These are phyloP conservation scores for Acinonyx jubatus DNA, from an alignment of 2,113 vertebrate genomes.

Conservation along the genomic window DNA sequence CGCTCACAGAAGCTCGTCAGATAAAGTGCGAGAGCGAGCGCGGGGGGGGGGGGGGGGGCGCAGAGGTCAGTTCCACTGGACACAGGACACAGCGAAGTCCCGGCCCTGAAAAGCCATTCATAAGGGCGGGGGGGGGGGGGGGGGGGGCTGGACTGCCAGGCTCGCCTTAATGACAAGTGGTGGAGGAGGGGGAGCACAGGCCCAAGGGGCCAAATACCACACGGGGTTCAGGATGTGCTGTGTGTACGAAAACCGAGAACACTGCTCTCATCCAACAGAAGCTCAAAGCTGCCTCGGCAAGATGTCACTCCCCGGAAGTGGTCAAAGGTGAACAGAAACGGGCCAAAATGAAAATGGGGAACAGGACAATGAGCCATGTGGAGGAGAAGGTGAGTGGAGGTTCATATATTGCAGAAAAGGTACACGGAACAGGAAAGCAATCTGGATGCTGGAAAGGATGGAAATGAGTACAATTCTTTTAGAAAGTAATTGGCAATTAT, in stretches of 20 bases:
- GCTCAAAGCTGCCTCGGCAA: background rate
- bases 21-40: background rate
- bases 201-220: background rate
- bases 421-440: too few species aligned
- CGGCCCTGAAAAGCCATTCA: background rate
- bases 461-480: background rate
- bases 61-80: background rate
- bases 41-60: too few species aligned
- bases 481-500: background rate
- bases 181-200: background rate
- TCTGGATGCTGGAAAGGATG: background rate
- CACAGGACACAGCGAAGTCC: background rate
- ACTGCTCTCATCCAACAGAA: background rate
- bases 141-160: background rate
- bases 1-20: background rate
- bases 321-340: background rate
- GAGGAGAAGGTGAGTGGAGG: background rate
- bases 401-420: rapidly evolving
- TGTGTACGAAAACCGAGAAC: background rate
- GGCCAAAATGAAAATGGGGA: background rate
- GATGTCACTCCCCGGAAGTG: background rate
- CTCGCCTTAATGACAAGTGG: background rate
- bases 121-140: background rate
- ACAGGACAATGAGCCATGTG: background rate
- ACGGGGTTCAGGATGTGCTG: background rate